phyloP scores from a whole-genome alignment of 2,113 vertebrate genomes.

The Albula glossodonta region DNA sequence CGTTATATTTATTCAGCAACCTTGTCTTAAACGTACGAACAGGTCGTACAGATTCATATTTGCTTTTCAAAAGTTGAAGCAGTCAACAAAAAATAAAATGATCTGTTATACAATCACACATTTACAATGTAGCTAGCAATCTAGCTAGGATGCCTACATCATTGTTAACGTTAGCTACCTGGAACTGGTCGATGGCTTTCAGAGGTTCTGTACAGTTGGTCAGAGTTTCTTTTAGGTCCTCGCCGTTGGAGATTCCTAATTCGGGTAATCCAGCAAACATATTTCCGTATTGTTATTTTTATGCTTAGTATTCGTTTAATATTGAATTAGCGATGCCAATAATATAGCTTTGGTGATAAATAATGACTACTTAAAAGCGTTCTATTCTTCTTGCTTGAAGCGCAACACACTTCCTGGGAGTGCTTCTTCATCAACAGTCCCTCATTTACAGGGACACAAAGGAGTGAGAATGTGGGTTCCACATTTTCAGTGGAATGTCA shows the following conservation, averaged over 20 bases:
- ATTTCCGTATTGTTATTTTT: constrained; percentile 4
- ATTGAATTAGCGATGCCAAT: neutral
- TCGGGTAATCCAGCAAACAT: constrained; percentile 93
- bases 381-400: neutral
- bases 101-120: neutral
- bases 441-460: neutral
- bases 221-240: constrained; percentile 94
- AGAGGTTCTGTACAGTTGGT: constrained; percentile 97
- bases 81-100: neutral
- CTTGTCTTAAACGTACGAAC: too few species aligned
- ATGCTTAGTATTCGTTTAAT: neutral
- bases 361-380: neutral
- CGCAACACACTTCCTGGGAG: constrained; percentile 11
- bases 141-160: neutral
- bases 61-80: neutral
- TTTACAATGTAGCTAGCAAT: neutral
- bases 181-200: constrained; percentile 97
- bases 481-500: neutral
- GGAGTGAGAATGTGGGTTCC: neutral
- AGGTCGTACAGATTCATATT: too few species aligned
- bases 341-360: neutral
- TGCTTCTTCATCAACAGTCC: constrained; percentile 20
- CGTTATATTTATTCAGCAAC: too few species aligned
- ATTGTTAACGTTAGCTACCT: constrained; percentile 66
- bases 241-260: constrained; percentile 92